These are phyloP conservation scores for Stegostoma tigrinum DNA, from an alignment of 2,113 vertebrate species.

Conservation along the genomic window DNA sequence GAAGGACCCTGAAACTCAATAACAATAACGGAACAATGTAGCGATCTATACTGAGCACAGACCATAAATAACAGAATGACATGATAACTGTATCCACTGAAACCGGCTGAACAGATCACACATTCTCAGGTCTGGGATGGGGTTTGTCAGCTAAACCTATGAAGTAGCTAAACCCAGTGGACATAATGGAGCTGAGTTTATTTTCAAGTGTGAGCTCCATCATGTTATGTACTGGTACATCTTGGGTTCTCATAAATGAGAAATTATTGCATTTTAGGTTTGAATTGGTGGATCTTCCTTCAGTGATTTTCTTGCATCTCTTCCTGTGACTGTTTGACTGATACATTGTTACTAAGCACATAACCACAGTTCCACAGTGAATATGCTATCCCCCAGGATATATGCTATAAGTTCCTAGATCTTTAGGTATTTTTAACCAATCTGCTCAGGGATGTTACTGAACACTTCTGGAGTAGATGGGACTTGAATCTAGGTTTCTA, in stretches of 20 bases:
- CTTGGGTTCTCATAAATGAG: not conserved
- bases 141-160: not conserved
- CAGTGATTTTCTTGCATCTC: not conserved
- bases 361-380: not conserved
- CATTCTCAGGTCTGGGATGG: not conserved
- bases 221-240: not conserved
- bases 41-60: not conserved
- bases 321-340: not conserved
- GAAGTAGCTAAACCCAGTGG: slow-evolving; percentile 6
- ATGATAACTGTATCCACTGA: not conserved
- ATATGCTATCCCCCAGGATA: not conserved
- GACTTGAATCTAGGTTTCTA: too few species aligned
- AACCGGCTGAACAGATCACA: not conserved
- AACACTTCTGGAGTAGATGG: too few species aligned
- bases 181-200: not conserved
- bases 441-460: too few species aligned
- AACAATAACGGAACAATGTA: not conserved
- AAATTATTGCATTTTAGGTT: not conserved
- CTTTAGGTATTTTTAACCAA: too few species aligned
- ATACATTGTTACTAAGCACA: not conserved
- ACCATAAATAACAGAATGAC: not conserved
- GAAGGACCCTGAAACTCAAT: not conserved
- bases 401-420: not conserved
- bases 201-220: not conserved
- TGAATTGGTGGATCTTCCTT: not conserved